Base-by-base conservation (phyloP, 2,113 vertebrate species). In the Tachysurus fulvidraco region DNA sequence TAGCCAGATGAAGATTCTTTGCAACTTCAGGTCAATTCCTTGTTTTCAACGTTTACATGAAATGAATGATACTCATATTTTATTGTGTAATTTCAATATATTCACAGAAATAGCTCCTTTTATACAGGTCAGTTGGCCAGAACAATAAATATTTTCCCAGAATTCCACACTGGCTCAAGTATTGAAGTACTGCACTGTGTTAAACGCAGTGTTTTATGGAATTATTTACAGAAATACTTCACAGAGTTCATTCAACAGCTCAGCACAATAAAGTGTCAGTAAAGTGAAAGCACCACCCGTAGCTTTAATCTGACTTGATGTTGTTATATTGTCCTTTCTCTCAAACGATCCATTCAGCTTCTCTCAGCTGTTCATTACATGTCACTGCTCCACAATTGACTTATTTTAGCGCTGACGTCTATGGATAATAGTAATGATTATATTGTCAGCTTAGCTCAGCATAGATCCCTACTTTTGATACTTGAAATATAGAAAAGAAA, bases 351-450 rank as follows among this genome's bases (percentile, higher is more conserved):
- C 78, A 23, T 80, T 80, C 19, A 59, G 28, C 19, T 80, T 59
- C 30, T 41, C 4, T 30, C 8, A 41, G 54, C 78, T 41, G 54
- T 59, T 80, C 78, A 59, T 80, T 80, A 36, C 10, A 19, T 5
- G 28, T 41, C 78, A 59, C 54, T 59, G 78, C 28, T 21, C 30
- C 78, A 59, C 54, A 59, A 59, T 57, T 30, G 78, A 59, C 28
- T 57, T 41, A 36, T 80, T 41, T 59, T 80, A 41, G 28, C 10
- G 28, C 4, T 57, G 78, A 59, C 54, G 21, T 59, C 59, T 57
- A 59, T 80, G 55, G 55, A 80, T 80, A 59, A 59, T 59, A 80
- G 59, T 41, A 41, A 80, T 57, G 19, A 80, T 80, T 23, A 80
- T 80, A 41, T 57, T 79, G 77, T 76, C 44, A 76, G 77, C 16